Percentiles rank a stretch among this genome's conserved stretches.
Conservation (phyloP, 2,888 invertebrate genomes). For the Pycnomerus fuliginosus region DNA sequence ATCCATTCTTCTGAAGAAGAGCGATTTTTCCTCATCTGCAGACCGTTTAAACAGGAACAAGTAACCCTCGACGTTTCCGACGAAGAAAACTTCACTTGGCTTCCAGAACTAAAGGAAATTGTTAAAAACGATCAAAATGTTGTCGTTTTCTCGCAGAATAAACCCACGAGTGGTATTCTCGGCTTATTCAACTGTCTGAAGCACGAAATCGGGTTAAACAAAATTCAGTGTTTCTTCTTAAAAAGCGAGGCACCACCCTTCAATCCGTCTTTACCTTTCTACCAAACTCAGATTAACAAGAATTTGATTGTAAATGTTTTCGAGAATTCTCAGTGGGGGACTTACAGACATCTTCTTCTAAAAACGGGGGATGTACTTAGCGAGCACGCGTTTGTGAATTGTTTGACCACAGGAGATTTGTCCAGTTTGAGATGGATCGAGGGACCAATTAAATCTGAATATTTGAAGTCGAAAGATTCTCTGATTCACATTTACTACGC, state of each 20-base stretch:
- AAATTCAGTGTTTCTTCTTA: constrained; percentile 56
- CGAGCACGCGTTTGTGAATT: constrained; percentile 76
- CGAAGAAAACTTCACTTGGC: constrained; percentile 54
- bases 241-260: constrained; percentile 69
- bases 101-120: constrained; percentile 52
- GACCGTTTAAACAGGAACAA: constrained; percentile 2
- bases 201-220: constrained; percentile 58
- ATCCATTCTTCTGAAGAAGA: no score
- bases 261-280: constrained; percentile 57
- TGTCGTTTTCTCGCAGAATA: constrained; percentile 64
- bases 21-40: no score
- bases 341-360: constrained; percentile 78
- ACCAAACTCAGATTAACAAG: constrained; percentile 64
- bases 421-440: constrained; percentile 84
- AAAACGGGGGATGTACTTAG: constrained; percentile 53
- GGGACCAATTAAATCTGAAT: constrained; percentile 58
- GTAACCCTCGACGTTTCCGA: constrained; percentile 1
- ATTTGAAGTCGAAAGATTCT: no score
- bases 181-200: constrained; percentile 74
- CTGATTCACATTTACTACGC: constrained; percentile 58
- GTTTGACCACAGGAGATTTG: constrained; percentile 79
- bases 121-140: constrained; percentile 47
- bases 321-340: constrained; percentile 60
- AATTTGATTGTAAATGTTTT: constrained; percentile 81
- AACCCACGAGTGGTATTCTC: constrained; percentile 72